These are phyloP conservation scores for Scaptomyza flava DNA, from an alignment of 2,888 invertebrate species.

Conservation along the genomic window DNA sequence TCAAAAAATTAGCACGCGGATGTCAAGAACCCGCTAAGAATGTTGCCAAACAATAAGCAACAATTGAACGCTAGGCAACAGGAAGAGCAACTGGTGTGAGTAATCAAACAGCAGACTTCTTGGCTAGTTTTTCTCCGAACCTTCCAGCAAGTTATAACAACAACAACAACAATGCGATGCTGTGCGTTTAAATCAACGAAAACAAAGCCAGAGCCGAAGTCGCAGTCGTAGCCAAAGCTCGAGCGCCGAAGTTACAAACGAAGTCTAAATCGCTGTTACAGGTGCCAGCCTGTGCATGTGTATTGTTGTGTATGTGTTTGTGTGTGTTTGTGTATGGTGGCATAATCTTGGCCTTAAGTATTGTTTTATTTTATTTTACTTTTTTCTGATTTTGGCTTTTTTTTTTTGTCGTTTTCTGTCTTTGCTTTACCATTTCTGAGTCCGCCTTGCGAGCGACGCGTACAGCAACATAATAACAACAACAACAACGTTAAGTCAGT, in stretches of 20 bases:
- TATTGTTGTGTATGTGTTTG: constrained; percentile 10
- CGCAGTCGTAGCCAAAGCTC: constrained; percentile 30
- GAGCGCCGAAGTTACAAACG: constrained; percentile 40
- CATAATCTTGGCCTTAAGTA: constrained; percentile 78
- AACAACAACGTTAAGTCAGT: constrained; percentile 47
- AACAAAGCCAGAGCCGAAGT: constrained; percentile 15
- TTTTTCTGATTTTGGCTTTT: constrained; percentile 5
- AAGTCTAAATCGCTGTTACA: constrained; percentile 48
- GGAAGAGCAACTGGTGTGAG: constrained; percentile 29
- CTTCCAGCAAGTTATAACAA: constrained; percentile 1
- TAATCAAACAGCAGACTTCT: constrained; percentile 55
- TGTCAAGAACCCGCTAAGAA: constrained; percentile 3
- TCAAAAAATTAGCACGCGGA: background rate
- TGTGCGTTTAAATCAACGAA: constrained; percentile 11
- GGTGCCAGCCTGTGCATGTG: constrained; percentile 40
- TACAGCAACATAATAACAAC: constrained; percentile 32
- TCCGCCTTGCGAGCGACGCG: constrained; percentile 44
- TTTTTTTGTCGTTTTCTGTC: constrained; percentile 38
- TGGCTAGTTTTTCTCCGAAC: constrained; percentile 31
- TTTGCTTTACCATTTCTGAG: constrained; percentile 50
- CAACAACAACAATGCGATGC: constrained; percentile 36
- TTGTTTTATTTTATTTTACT: constrained; percentile 15
- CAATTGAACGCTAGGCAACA: constrained; percentile 12
- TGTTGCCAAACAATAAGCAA: background rate
- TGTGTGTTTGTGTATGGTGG: constrained; percentile 47